Conservation (phyloP, 2,888 invertebrate genomes). For the Lasioglossum oenotherae region DNA sequence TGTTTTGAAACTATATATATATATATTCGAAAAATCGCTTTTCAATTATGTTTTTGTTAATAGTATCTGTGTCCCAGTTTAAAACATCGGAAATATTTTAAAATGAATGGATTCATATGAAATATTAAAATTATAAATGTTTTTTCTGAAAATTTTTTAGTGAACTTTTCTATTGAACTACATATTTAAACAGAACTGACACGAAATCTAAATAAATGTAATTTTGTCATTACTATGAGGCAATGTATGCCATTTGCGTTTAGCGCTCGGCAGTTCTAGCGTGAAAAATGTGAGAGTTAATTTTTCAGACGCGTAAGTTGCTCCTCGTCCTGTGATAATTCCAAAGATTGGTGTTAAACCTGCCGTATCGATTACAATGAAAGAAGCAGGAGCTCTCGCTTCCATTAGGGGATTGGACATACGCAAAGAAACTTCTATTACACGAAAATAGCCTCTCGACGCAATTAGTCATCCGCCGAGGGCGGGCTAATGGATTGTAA, state of each 20-base stretch:
- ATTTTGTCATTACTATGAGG: too few relatives aligned
- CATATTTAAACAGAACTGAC: too few relatives aligned
- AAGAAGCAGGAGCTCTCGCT: neutral
- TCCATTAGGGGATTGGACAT: neutral
- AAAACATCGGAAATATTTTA: neutral
- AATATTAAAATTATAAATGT: too few relatives aligned
- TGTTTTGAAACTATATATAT: neutral
- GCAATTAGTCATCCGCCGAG: constrained; percentile 45
- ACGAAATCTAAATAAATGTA: too few relatives aligned
- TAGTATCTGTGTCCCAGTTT: neutral
- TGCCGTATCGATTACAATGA: neutral
- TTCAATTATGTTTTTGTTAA: neutral
- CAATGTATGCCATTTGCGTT: too few relatives aligned
- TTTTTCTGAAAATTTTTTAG: too few relatives aligned
- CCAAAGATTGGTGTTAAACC: neutral
- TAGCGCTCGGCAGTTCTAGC: too few relatives aligned
- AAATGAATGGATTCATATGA: neutral
- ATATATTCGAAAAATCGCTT: neutral
- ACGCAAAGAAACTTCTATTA: constrained; percentile 2
- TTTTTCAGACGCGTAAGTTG: neutral
- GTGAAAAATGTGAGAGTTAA: neutral
- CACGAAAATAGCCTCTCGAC: constrained; percentile 49
- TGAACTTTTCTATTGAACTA: too few relatives aligned
- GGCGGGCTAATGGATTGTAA: constrained; percentile 64
- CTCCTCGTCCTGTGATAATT: neutral